Conservation (phyloP, 2,113 vertebrate species). For the Porphyrio hochstetteri region DNA sequence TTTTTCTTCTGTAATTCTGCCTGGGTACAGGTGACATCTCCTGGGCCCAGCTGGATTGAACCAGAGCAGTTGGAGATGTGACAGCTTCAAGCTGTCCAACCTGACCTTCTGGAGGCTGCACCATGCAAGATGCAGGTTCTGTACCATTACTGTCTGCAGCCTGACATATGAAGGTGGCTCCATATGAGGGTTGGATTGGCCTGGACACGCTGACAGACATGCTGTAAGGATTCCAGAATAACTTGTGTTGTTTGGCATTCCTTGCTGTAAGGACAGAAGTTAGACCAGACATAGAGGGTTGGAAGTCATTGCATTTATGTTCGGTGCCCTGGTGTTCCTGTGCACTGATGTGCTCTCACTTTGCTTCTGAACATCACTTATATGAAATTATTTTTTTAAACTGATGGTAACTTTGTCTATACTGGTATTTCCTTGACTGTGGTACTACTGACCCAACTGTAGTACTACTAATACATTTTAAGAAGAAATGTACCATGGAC, state of each 20-base stretch:
- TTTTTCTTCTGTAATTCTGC: neutral
- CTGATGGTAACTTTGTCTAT: neutral
- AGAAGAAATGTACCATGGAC: neutral
- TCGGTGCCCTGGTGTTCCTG: neutral
- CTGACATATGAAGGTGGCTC: neutral
- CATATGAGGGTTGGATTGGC: neutral
- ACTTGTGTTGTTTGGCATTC: rapidly evolving
- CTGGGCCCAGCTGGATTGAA: neutral
- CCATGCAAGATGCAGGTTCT: neutral
- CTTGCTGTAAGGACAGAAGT: neutral
- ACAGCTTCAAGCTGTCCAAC: neutral
- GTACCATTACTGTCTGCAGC: neutral
- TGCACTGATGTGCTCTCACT: neutral
- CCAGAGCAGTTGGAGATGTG: neutral
- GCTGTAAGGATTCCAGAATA: neutral
- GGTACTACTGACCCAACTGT: neutral
- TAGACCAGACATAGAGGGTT: neutral
- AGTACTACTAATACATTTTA: neutral
- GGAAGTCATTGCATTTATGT: neutral
- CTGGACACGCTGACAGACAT: neutral
- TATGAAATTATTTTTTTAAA: neutral
- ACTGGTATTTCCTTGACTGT: neutral
- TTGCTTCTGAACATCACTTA: neutral
- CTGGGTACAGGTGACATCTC: neutral
- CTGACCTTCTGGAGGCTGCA: neutral